Evolutionary conservation across 2,888 invertebrate species (phyloP).

Genomic region (Diplazon laetatorius): DNA sequence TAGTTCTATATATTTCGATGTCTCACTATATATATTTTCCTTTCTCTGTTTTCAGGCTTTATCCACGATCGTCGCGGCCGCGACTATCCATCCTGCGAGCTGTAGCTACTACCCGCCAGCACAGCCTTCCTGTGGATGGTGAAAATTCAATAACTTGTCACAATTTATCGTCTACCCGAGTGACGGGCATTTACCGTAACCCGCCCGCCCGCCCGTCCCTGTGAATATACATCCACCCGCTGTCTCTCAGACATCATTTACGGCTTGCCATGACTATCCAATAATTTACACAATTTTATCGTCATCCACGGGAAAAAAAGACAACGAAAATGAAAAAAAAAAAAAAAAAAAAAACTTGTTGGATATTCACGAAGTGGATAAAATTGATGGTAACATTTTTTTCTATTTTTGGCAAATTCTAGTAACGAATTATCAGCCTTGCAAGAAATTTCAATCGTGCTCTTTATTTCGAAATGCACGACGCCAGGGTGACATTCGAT

Average conservation of each 20-base stretch:
- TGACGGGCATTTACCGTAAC: conserved; percentile 75
- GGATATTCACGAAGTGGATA: no score
- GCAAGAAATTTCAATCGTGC: not conserved
- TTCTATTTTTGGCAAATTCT: no score
- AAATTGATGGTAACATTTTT: no score
- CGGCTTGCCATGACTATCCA: no score
- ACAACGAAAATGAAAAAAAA: no score
- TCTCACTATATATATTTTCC: not conserved
- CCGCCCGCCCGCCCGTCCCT: no score
- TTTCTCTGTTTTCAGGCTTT: not conserved
- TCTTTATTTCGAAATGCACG: not conserved
- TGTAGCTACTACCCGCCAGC: no score
- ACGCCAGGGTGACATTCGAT: conserved; percentile 1
- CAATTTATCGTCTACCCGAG: conserved; percentile 75
- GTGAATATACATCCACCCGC: conserved; percentile 14
- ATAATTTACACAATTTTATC: no score
- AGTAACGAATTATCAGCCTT: no score
- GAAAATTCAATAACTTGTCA: conserved; percentile 77
- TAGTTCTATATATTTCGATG: no score
- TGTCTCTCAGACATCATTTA: conserved; percentile 1
- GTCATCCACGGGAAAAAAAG: no score
- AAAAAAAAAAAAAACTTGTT: no score
- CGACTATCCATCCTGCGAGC: conserved; percentile 59
- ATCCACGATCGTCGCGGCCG: not conserved
- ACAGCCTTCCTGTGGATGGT: conserved; percentile 70